phyloP scores from a whole-genome alignment of 2,888 invertebrate genomes.

The Stenurella melanura region DNA sequence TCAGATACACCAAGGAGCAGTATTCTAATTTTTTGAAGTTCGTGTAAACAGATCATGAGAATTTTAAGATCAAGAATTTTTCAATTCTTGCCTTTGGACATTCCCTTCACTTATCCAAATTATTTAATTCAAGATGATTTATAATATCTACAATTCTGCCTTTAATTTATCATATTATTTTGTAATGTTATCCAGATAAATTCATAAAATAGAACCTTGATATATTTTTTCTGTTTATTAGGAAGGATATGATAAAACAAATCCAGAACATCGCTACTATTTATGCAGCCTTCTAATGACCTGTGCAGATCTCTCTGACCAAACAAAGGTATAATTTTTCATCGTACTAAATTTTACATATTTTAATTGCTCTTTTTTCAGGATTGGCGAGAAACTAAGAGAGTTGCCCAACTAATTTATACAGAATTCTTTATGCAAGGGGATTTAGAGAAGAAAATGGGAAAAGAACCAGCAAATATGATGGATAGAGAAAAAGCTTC shows the following conservation, averaged over 20 bases:
- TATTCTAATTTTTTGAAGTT: too few relatives aligned
- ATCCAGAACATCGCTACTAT: constrained; percentile 76
- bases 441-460: constrained; percentile 87
- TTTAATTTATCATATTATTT: too few relatives aligned
- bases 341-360: constrained; percentile 20
- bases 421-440: constrained; percentile 92
- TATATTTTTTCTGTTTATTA: constrained; percentile 44
- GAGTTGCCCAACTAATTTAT: constrained; percentile 75
- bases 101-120: too few relatives aligned
- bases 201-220: too few relatives aligned
- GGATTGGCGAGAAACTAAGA: constrained; percentile 76
- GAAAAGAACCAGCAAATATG: constrained; percentile 82
- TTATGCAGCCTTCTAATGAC: constrained; percentile 87
- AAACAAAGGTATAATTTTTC: constrained; percentile 79
- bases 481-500: constrained; percentile 89
- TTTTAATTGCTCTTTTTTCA: constrained; percentile 48
- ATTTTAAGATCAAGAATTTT: too few relatives aligned
- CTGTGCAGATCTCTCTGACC: constrained; percentile 90
- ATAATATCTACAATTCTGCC: too few relatives aligned
- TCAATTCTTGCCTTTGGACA: too few relatives aligned
- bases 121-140: too few relatives aligned
- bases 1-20: too few relatives aligned
- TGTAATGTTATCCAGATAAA: too few relatives aligned
- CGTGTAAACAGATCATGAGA: too few relatives aligned
- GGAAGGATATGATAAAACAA: constrained; percentile 64